phyloP scores from a whole-genome alignment of 2,888 invertebrate genomes.

The Portevinia maculata region DNA sequence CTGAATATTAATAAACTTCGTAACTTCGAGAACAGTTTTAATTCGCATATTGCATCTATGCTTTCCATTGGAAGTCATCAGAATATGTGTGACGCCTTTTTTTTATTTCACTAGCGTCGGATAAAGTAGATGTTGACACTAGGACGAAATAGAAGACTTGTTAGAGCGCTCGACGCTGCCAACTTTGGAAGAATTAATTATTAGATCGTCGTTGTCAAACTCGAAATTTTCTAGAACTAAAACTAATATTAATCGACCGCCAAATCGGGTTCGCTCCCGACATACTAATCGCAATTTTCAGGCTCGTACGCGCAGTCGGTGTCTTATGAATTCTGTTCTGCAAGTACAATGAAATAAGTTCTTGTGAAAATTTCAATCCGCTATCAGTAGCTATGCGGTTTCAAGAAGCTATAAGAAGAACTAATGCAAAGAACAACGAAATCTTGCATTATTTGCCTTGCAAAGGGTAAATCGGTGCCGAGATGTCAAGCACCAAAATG shows the following conservation, averaged over 20 bases:
- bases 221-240: background rate
- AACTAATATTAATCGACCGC: background rate
- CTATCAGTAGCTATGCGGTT: background rate
- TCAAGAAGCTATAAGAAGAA: slow-evolving; percentile 7
- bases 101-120: slow-evolving; percentile 14
- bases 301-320: slow-evolving; percentile 2
- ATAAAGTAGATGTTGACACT: background rate
- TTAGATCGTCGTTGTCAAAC: background rate
- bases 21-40: slow-evolving; percentile 54
- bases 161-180: background rate
- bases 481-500: slow-evolving; percentile 30
- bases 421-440: background rate
- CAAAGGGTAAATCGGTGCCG: slow-evolving; percentile 24
- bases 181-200: background rate
- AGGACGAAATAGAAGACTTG: background rate
- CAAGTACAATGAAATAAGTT: slow-evolving; percentile 5
- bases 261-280: slow-evolving; percentile 15
- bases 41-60: slow-evolving; percentile 60
- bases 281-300: background rate
- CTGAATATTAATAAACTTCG: slow-evolving; percentile 54
- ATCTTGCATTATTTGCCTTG: slow-evolving; percentile 34
- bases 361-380: background rate
- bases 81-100: slow-evolving; percentile 58
- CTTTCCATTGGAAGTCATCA: slow-evolving; percentile 43
- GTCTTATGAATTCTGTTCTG: slow-evolving; percentile 8